Conservation (phyloP, 2,113 vertebrate genomes). For the Acanthisitta chloris region DNA sequence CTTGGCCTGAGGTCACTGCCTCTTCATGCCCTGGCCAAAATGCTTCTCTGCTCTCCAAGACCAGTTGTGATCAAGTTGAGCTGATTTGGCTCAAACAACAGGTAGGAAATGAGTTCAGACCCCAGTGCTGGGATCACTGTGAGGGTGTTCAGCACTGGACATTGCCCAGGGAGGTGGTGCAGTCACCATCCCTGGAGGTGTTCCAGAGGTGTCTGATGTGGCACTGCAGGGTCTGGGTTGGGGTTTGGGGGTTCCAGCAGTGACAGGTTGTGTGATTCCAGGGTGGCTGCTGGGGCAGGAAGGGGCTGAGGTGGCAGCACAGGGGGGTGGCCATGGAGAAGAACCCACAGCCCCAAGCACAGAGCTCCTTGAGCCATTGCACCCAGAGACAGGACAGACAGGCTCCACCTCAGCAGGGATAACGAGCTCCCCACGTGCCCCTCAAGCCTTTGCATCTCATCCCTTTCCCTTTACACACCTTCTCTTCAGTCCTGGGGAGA, state of each 20-base stretch:
- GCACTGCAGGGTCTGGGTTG: no score
- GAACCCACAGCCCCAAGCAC: not conserved
- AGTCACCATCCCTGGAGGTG: no score
- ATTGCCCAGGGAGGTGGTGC: no score
- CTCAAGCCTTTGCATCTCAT: rapidly evolving
- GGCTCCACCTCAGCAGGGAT: not conserved
- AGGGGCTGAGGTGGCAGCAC: no score
- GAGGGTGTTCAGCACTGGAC: no score
- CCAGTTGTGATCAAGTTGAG: not conserved
- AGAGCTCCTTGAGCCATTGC: not conserved
- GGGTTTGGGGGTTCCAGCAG: no score
- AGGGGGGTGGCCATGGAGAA: not conserved
- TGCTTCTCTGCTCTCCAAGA: not conserved
- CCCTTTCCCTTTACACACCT: not conserved
- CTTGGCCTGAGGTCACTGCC: not conserved
- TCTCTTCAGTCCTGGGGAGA: not conserved
- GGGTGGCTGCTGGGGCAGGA: not conserved
- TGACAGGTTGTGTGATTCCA: no score
- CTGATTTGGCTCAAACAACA: not conserved
- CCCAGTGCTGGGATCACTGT: no score
- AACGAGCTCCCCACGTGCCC: not conserved
- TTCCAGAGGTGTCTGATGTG: no score
- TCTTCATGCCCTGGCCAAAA: not conserved
- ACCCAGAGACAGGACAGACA: rapidly evolving
- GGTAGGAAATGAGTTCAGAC: not conserved